Base-by-base conservation (phyloP, 2,797 vertebrate species). In the Meriones psammophilus region DNA sequence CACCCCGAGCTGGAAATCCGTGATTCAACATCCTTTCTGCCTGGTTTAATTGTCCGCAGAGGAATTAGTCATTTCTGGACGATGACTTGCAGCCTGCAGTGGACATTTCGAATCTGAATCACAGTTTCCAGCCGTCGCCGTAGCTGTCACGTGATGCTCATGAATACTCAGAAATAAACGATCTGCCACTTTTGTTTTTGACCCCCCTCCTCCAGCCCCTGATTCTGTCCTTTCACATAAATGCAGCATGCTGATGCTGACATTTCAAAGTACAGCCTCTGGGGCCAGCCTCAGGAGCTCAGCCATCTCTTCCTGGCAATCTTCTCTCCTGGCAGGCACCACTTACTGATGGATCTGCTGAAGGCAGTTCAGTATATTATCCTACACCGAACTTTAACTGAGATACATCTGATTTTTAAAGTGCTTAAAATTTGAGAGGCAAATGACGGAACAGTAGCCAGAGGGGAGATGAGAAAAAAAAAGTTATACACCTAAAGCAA, bases 11-110 rank as follows among this genome's bases (percentile, higher is more conserved):
- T 73, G 74, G 89, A 84, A 83, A 92, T 39, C 58, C 36, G 26
- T 89, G 81, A 93, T 30, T 96, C 88, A 71, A 14, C 12, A 36
- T 17, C 20, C 2, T 39, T 33, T 93, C 81, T 87, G 46, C 66
- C 92, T 88, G 26, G 83, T 86, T 64, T 85, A 50, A 50, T 64
- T 93, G 74, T 93, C 69, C 83, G 50, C 28, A 12, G 73, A 54
- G 79, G 13, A 24, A 78, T 94, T 83, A 73, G 71, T 97, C 92
- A 92, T 14, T 60, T 69, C 60, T 83, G 80, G 39, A 81, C 39
- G 15, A 92, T 50, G 17, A 58, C 10, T 89, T 56, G 46, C 30
- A 46, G 62, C 46, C 39, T 74, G 5, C 89, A 77, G n/a, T 22
- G 50, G 58, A 68, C 85, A 42, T 58, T 88, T 88, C 80, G 73